Percentiles rank a stretch among this genome's conserved stretches.
Conservation (phyloP, 2,113 vertebrate genomes). For the Ctenomys sociabilis region DNA sequence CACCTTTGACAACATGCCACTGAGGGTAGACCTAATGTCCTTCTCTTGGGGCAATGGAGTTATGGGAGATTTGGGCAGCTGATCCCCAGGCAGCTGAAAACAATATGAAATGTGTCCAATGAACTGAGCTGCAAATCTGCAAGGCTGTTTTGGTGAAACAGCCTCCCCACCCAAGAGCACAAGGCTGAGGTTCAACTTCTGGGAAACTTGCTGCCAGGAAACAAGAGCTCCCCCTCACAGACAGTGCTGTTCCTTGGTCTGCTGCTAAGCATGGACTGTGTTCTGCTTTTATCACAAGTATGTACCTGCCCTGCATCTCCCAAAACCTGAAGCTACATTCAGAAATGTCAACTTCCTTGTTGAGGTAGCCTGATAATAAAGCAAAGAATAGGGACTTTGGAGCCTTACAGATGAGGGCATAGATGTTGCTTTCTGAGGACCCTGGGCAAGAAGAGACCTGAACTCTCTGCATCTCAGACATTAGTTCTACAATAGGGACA, state of each 20-base stretch:
- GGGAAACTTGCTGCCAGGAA: neutral
- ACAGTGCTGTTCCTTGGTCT: rapidly evolving
- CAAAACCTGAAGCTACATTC: neutral
- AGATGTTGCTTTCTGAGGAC: neutral
- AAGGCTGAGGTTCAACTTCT: neutral
- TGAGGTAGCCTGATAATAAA: neutral
- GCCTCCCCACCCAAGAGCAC: neutral
- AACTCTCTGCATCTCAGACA: neutral
- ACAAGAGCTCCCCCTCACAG: neutral
- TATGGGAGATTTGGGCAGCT: neutral
- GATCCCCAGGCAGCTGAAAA: constrained; percentile 10
- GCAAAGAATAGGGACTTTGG: neutral
- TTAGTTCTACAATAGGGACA: rapidly evolving
- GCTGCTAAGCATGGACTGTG: neutral
- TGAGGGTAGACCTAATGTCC: neutral
- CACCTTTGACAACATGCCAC: constrained; percentile 1
- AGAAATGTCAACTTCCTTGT: neutral
- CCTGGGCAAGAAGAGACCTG: neutral
- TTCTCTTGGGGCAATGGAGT: constrained; percentile 31
- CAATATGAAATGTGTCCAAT: neutral
- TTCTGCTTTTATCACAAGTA: neutral
- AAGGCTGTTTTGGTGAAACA: neutral
- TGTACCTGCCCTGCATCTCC: neutral
- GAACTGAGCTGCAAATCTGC: neutral
- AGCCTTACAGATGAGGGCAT: neutral